Percentiles rank a stretch among this genome's conserved stretches.
Evolutionary conservation across 1,140 invertebrate species (phyloP).

Genomic region (Atta cephalotes): DNA sequence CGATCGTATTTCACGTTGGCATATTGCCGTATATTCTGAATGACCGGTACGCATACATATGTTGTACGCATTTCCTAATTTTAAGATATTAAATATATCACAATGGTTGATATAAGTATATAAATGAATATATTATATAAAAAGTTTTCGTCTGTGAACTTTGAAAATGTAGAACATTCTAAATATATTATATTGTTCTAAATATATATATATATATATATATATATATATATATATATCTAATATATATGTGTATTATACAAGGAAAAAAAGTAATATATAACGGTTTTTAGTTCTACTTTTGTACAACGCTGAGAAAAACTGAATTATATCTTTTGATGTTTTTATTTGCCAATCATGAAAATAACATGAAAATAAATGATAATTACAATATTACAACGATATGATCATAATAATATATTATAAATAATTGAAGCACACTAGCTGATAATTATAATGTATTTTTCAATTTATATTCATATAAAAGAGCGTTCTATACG

Average conservation of each 20-base stretch:
- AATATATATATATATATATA: background rate
- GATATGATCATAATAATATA: background rate
- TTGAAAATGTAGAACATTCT: background rate
- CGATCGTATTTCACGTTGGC: conserved; percentile 48
- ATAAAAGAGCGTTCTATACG: background rate
- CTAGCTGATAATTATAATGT: background rate
- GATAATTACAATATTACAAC: background rate
- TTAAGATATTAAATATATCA: background rate
- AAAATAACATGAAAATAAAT: background rate
- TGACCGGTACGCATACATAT: background rate
- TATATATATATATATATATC: no score
- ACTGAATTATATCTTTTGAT: background rate
- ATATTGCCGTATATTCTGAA: conserved; percentile 38
- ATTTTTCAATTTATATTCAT: conserved; percentile 27
- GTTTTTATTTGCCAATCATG: background rate
- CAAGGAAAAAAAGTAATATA: background rate
- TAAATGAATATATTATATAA: background rate
- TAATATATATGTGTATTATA: no score
- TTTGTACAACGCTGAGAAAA: background rate
- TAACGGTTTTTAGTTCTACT: background rate
- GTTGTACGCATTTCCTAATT: conserved; percentile 12
- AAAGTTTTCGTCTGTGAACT: background rate
- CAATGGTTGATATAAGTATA: background rate
- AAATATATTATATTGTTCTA: background rate
- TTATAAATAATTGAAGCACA: background rate